Percentiles rank a stretch among this genome's conserved stretches.
Evolutionary conservation across 2,797 vertebrate genomes (phyloP).

Genomic region (Acanthiza pusilla): DNA sequence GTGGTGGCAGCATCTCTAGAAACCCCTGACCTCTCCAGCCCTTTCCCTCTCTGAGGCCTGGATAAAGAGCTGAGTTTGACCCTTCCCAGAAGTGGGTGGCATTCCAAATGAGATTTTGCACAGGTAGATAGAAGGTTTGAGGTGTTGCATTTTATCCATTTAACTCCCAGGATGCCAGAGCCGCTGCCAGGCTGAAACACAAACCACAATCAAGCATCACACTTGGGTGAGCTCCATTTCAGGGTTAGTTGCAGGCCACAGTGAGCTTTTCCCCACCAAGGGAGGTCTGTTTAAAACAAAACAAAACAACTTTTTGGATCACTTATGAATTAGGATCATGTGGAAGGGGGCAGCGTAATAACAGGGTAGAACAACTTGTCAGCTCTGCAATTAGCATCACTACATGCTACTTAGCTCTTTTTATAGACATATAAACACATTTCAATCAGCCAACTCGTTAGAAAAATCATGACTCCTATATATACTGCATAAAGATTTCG

Average conservation of each 20-base stretch:
- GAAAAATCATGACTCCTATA: conserved; percentile 42
- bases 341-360: conserved; percentile 7
- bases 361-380: conserved; percentile 35
- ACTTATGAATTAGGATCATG: conserved; percentile 10
- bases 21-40: neutral
- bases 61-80: neutral
- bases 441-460: conserved; percentile 36
- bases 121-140: neutral
- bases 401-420: conserved; percentile 27
- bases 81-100: neutral
- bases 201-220: fast-evolving
- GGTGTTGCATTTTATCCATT: neutral
- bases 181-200: fast-evolving
- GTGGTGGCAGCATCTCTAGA: neutral
- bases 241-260: neutral
- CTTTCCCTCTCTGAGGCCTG: neutral
- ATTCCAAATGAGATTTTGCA: neutral
- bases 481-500: conserved; percentile 12
- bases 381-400: conserved; percentile 43
- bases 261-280: neutral
- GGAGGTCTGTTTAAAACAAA: conserved; percentile 22
- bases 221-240: neutral
- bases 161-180: neutral
- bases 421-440: conserved; percentile 51
- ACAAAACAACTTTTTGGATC: neutral